These are phyloP conservation scores for Mustelus asterias DNA, from an alignment of 2,113 vertebrate species.

Conservation along the genomic window DNA sequence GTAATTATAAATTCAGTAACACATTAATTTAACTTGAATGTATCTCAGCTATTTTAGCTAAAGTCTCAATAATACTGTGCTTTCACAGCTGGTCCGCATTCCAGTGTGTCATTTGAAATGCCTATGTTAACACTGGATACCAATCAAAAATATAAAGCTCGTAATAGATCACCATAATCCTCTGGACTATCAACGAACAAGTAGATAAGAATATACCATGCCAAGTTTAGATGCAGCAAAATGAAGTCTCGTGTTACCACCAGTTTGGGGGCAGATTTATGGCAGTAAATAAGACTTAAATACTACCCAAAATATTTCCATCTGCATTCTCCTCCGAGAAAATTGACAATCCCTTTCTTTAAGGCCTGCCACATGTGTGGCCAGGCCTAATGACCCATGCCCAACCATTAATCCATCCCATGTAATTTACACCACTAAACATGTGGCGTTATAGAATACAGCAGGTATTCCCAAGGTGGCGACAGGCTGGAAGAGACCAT, in stretches of 20 bases:
- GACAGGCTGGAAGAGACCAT: not conserved
- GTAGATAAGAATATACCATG: constrained; percentile 24
- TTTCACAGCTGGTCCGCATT: constrained; percentile 20
- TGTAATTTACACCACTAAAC: not conserved
- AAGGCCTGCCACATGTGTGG: not conserved
- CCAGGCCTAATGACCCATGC: not conserved
- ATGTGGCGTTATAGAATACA: not conserved
- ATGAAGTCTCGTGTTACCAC: not conserved
- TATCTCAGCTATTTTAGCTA: not conserved
- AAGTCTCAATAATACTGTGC: not conserved
- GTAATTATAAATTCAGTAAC: not conserved
- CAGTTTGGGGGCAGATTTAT: not conserved
- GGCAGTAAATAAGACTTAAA: not conserved
- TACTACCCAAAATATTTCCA: not conserved
- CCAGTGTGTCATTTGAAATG: not conserved
- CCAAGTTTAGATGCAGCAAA: not conserved
- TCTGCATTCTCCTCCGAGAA: not conserved
- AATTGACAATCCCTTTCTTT: not conserved
- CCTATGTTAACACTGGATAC: not conserved
- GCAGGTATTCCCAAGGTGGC: not conserved
- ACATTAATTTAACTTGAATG: not conserved
- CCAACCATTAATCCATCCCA: not conserved
- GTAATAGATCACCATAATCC: constrained; percentile 26
- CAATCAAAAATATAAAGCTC: not conserved
- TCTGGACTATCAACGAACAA: not conserved